Percentiles rank a stretch among this genome's conserved stretches.
These are phyloP conservation scores for Simalia tracyae DNA, from an alignment of 2,797 vertebrate genomes.

Conservation along the genomic window DNA sequence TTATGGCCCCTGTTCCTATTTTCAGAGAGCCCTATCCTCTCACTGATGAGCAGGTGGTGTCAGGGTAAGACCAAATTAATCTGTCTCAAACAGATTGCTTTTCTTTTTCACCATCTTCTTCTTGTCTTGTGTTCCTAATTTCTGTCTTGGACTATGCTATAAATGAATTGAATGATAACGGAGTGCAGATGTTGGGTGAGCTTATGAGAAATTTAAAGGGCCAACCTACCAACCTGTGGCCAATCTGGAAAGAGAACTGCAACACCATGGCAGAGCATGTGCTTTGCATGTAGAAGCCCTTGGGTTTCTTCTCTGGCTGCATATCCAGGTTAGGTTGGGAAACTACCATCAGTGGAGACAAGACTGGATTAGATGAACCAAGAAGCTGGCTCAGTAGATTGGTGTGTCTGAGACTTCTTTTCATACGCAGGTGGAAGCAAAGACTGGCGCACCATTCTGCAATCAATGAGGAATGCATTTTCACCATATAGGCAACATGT, in stretches of 20 bases:
- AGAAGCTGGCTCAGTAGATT: no score
- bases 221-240: no score
- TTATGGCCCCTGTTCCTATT: conserved; percentile 91
- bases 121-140: conserved; percentile 70
- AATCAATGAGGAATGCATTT: background rate
- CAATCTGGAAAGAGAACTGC: background rate
- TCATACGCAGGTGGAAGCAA: background rate
- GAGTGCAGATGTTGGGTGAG: conserved; percentile 25
- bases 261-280: background rate
- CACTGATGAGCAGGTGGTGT: conserved; percentile 95
- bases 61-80: conserved; percentile 86
- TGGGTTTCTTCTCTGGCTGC: no score
- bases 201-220: no score
- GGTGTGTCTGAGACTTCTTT: background rate
- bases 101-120: conserved; percentile 71
- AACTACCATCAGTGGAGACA: background rate
- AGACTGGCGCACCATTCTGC: background rate
- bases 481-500: background rate
- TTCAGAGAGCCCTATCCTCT: conserved; percentile 92
- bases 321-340: background rate
- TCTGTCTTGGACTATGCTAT: conserved; percentile 61
- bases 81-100: conserved; percentile 78
- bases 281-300: background rate
- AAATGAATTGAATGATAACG: conserved; percentile 54
- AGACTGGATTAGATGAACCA: background rate